Base-by-base conservation (phyloP, 1,140 invertebrate genomes). In the Bicyclus anynana region DNA sequence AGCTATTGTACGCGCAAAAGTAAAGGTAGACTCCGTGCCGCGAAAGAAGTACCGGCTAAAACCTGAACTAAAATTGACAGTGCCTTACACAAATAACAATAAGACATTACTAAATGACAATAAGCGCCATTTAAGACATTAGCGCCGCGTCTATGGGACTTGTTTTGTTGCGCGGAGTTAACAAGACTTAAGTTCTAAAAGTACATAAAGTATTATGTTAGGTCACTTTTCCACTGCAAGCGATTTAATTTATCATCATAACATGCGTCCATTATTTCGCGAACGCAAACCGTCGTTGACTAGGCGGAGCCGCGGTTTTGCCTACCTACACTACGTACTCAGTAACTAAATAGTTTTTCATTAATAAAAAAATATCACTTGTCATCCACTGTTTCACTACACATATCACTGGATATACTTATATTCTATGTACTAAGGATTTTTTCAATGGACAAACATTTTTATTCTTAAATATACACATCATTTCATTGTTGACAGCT, bases 301-400 rank as follows among this genome's bases (percentile, higher is more conserved):
- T 86, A 86, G 83, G 83, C 83, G 83, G 83, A 79, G 70, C 74
- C 73, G 74, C 75, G 73, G 74, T 64, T 65, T 63, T 40, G 29
- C 56, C 55, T 68, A 58, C 38, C 53, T 60, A 68, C 47, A 65
- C 59, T 58, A 56, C n/a, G n/a, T n/a, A n/a, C 35, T 26, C 21
- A 10, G 55, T 48, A 69, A 71, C 63, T 70, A 71, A 65, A 65
- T 44, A 56, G 63, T 72, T 52, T n/a, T 67, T 62, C 16, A 38
- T 38, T 38, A 16, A 69, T 71, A 71, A 69, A 69, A 75, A 82
- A 83, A 84, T 84, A 86, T 86, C 83, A 86, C 83, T 82, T 77
- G 72, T 81, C 74, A 71, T 69, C 63, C 72, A 75, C 69, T 53
- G 47, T 42, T n/a, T n/a, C 44, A 62, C 46, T 51, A 33, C 29